A percentile compares a stretch with the other conserved stretches of the same genome.
These are phyloP conservation scores for Turdus rufiventris DNA, from an alignment of 2,113 vertebrate genomes.

Conservation along the genomic window DNA sequence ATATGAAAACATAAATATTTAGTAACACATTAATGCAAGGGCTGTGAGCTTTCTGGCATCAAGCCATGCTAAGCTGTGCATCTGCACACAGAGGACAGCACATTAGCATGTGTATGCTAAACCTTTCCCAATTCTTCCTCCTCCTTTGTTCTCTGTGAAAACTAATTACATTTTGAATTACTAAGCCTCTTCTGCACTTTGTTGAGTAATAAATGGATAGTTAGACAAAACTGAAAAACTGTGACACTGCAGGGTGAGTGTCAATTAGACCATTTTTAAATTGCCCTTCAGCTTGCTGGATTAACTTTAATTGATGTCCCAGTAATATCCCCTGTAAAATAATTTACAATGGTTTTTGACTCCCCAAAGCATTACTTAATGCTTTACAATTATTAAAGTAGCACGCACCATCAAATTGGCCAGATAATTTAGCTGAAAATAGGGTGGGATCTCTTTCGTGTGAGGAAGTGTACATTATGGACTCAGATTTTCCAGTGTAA, in stretches of 20 bases:
- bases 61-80: background rate
- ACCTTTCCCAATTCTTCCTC: background rate
- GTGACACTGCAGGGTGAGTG: background rate
- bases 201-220: constrained; percentile 30
- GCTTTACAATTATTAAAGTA: constrained; percentile 3
- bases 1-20: constrained; percentile 60
- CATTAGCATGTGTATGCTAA: constrained; percentile 20
- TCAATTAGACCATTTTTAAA: constrained; percentile 26
- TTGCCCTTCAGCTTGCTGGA: constrained; percentile 18
- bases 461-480: background rate
- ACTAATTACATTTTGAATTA: constrained; percentile 46
- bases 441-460: background rate
- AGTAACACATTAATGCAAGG: constrained; percentile 24
- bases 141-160: constrained; percentile 12
- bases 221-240: constrained; percentile 26
- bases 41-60: background rate
- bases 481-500: background rate
- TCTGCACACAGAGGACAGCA: constrained; percentile 30
- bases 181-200: background rate
- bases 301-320: constrained; percentile 50
- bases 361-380: constrained; percentile 38
- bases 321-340: constrained; percentile 29
- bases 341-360: constrained; percentile 37
- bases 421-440: background rate
- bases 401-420: background rate